Percentiles rank a stretch among this genome's conserved stretches.
These are phyloP conservation scores for Pararge aegeria DNA, from an alignment of 1,140 invertebrate species.

Conservation along the genomic window DNA sequence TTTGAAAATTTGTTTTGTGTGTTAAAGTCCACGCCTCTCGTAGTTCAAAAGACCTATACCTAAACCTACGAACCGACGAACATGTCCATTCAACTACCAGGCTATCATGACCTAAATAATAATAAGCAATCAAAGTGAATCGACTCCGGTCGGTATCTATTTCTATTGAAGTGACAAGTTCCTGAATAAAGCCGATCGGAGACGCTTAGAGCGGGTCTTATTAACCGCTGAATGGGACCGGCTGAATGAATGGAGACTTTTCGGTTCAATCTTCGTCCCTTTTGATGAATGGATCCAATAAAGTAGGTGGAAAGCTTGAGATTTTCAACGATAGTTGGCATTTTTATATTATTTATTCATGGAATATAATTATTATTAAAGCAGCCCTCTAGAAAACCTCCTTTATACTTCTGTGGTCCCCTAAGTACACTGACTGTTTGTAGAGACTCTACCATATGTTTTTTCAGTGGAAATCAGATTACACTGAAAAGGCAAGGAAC, in stretches of 20 bases:
- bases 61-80: too few species aligned
- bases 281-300: constrained; percentile 33
- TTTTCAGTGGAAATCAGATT: too few species aligned
- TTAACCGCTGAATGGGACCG: constrained; percentile 43
- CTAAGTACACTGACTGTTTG: too few species aligned
- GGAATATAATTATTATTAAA: not conserved
- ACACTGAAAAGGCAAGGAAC: too few species aligned
- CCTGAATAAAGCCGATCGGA: constrained; percentile 29
- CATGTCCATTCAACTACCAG: not conserved
- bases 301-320: not conserved
- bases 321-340: not conserved
- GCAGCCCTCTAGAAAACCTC: too few species aligned
- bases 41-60: too few species aligned
- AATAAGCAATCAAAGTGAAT: not conserved
- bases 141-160: not conserved
- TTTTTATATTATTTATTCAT: not conserved
- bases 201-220: constrained; percentile 43
- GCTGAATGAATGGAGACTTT: constrained; percentile 41
- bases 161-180: constrained; percentile 31
- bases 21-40: too few species aligned
- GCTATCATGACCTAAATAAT: not conserved
- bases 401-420: too few species aligned
- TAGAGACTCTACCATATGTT: too few species aligned
- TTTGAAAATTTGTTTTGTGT: too few species aligned
- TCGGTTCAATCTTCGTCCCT: constrained; percentile 40